Percentiles rank a stretch among this genome's conserved stretches.
Conservation (phyloP, 2,113 vertebrate genomes). For the Panurus biarmicus region DNA sequence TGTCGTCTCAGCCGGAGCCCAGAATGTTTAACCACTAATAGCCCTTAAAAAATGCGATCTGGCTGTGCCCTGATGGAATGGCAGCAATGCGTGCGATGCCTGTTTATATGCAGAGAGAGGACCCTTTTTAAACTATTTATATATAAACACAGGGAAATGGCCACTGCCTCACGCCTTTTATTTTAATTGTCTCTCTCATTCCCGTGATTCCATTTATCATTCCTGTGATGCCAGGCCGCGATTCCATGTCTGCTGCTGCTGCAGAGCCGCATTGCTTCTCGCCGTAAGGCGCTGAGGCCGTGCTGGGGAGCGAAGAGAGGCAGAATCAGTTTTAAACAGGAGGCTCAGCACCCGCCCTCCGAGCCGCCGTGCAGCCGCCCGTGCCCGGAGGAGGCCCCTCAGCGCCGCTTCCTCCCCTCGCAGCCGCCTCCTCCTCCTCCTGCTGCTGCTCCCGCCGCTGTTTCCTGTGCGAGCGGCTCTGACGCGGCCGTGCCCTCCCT, state of each 20-base stretch:
- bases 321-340: background rate
- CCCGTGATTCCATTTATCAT: background rate
- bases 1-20: background rate
- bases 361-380: background rate
- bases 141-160: background rate
- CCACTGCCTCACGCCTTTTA: background rate
- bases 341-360: background rate
- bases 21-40: background rate
- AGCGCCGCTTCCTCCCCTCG: background rate
- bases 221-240: background rate
- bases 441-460: background rate
- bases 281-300: background rate
- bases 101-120: fast-evolving
- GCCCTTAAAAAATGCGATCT: background rate
- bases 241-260: background rate
- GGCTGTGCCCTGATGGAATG: fast-evolving
- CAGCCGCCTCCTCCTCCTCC: no score
- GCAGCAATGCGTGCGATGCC: background rate
- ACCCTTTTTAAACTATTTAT: background rate
- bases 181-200: background rate
- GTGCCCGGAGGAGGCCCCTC: background rate
- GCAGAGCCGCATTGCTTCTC: no score
- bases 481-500: background rate
- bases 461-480: conserved; percentile 45
- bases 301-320: background rate